A percentile compares a stretch with the other conserved stretches of the same genome.
Evolutionary conservation across 2,888 invertebrate genomes (phyloP).

Genomic region (Ptychoptera contaminata): DNA sequence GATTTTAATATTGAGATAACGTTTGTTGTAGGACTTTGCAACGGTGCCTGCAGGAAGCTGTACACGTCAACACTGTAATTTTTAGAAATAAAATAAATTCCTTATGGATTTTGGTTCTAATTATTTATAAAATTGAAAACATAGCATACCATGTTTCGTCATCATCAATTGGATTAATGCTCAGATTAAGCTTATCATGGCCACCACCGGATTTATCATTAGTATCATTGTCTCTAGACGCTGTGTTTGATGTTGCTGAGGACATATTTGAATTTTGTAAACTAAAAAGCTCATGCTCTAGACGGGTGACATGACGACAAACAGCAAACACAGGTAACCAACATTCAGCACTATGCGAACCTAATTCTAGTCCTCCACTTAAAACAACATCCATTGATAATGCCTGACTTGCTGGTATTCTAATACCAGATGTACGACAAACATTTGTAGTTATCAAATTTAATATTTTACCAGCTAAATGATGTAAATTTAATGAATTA

Average conservation of each 20-base stretch:
- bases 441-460: slow-evolving; percentile 76
- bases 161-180: slow-evolving; percentile 46
- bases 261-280: slow-evolving; percentile 37
- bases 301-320: slow-evolving; percentile 78
- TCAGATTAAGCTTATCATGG: slow-evolving; percentile 42
- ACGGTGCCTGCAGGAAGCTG: slow-evolving; percentile 58
- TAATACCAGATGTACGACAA: slow-evolving; percentile 61
- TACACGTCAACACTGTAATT: slow-evolving; percentile 62
- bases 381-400: slow-evolving; percentile 84
- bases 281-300: slow-evolving; percentile 83
- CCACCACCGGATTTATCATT: slow-evolving; percentile 33
- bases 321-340: slow-evolving; percentile 94
- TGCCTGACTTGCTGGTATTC: slow-evolving; percentile 76
- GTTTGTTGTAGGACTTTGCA: slow-evolving; percentile 43
- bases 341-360: slow-evolving; percentile 82
- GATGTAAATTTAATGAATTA: slow-evolving; percentile 75
- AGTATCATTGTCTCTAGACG: slow-evolving; percentile 26
- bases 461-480: slow-evolving; percentile 79
- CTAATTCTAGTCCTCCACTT: slow-evolving; percentile 73
- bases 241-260: slow-evolving; percentile 22
- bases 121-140: background rate
- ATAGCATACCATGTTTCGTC: slow-evolving; percentile 60
- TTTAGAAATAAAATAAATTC: slow-evolving; percentile 3
- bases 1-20: slow-evolving; percentile 29
- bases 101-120: background rate